These are phyloP conservation scores for Arizona elegans DNA, from an alignment of 2,113 vertebrate species.

Conservation along the genomic window DNA sequence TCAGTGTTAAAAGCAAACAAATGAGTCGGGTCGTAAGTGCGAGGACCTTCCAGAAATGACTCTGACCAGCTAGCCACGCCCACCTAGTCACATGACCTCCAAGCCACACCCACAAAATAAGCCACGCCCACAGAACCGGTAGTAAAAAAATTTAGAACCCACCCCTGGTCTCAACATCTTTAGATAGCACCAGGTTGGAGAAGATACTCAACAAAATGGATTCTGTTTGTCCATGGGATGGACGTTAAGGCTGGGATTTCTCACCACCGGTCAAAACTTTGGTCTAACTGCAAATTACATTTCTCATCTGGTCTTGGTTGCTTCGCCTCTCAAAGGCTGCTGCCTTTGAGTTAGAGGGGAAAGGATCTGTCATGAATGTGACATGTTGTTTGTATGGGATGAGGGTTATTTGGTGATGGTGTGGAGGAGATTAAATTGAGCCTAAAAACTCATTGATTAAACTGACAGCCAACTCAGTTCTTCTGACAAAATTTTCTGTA, in stretches of 20 bases:
- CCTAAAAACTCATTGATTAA: conserved; percentile 3
- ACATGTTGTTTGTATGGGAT: background rate
- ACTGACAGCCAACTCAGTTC: background rate
- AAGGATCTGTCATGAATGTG: background rate
- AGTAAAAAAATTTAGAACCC: no score
- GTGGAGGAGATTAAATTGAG: conserved; percentile 7
- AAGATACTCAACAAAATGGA: background rate
- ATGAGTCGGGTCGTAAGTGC: no score
- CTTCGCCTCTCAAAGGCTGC: background rate
- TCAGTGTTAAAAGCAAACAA: no score
- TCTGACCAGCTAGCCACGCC: no score
- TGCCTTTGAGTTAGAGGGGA: background rate
- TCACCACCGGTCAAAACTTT: background rate
- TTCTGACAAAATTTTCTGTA: background rate
- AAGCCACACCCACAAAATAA: no score
- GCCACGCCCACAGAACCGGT: no score
- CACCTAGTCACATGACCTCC: no score
- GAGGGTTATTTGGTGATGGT: conserved; percentile 1
- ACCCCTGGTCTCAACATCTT: background rate
- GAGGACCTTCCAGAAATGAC: no score
- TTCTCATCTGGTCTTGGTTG: background rate
- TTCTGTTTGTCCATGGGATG: background rate
- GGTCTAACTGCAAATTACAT: background rate
- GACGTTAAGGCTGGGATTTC: background rate
- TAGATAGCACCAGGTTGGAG: background rate